Evolutionary conservation across 2,888 invertebrate genomes (phyloP), one percentile per base, ranked within the genome.

Genomic region (Tuta absoluta): DNA sequence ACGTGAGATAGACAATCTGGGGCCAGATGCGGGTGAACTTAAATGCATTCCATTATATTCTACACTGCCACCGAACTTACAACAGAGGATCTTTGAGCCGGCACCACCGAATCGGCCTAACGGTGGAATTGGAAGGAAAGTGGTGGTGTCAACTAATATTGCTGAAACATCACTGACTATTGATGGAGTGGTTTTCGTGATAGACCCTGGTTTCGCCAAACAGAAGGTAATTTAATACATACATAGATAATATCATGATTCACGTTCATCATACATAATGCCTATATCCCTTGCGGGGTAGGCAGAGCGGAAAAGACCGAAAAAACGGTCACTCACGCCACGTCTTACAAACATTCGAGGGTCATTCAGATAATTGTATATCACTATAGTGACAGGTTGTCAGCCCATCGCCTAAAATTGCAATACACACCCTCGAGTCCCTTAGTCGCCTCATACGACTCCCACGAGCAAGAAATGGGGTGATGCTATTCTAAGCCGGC

Each of bases 31-130:
- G 4, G 99, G 99, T 0, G 99, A 99, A 82, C 87, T 99, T 57
- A 98, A 98, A 84, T 99, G 99, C 89, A 99, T 99, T 84, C 99
- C 99, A 0, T 87, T 99, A 41, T 99, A 99, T 90, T 99, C 99
- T 0, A 99, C 99, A 0, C 89, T 99, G 53, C 99, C 99, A 2
- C 99, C 99, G 0, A 98, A 98, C 84, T 91, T 98, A 49, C 99
- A 99, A 79, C 98, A 99, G 80, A 75, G 98, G 66, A 99, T 99
- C 77, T 99, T 99, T 80, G 99, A 99, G 76, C 94, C 98, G 0
- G 96, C 99, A 0, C 99, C 99, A 0, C 97, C 99, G 0, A 96
- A 95, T 64, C 95, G 97, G 80, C 87, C 96, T 0, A 98, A 95
- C 73, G 98, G 98, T 0, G 97, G 96, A 0, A 95, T 98, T 38